Evolutionary conservation across 2,888 invertebrate species (phyloP).

Genomic region (Cetonia aurata): DNA sequence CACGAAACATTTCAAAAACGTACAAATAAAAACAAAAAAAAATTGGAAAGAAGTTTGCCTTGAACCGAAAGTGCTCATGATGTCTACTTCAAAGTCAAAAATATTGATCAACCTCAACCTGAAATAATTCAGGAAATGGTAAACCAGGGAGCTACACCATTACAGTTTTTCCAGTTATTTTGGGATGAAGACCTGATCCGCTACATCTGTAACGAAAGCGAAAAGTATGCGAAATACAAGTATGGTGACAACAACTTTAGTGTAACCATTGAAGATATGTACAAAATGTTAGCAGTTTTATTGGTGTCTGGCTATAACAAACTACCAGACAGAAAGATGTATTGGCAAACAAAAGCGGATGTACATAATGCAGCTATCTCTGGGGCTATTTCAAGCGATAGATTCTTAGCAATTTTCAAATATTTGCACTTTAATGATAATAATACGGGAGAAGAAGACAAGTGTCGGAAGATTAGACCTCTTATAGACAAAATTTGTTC

Average conservation of each 20-base stretch:
- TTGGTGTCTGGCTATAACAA: slow-evolving; percentile 6
- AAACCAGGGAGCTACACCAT: too few relatives aligned
- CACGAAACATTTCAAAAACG: too few relatives aligned
- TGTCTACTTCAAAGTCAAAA: too few relatives aligned
- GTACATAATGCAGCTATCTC: slow-evolving; percentile 14
- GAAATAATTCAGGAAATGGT: too few relatives aligned
- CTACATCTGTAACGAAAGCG: too few relatives aligned
- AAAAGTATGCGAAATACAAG: slow-evolving; percentile 5
- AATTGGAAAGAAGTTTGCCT: too few relatives aligned
- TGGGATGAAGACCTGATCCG: too few relatives aligned
- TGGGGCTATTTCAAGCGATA: slow-evolving; percentile 4
- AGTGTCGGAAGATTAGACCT: slow-evolving; percentile 11
- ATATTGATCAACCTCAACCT: too few relatives aligned
- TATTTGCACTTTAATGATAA: neutral
- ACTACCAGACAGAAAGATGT: slow-evolving; percentile 4
- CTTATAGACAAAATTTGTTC: slow-evolving; percentile 1
- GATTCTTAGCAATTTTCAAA: slow-evolving; percentile 5
- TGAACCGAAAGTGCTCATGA: too few relatives aligned
- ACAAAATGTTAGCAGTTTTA: slow-evolving; percentile 22
- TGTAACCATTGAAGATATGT: slow-evolving; percentile 2
- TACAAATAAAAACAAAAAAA: too few relatives aligned
- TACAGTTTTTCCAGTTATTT: too few relatives aligned
- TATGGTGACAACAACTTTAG: neutral
- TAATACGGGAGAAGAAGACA: neutral
- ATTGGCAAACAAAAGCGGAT: slow-evolving; percentile 15